Conservation (phyloP, 2,797 vertebrate species). For the Scleropages formosus region DNA sequence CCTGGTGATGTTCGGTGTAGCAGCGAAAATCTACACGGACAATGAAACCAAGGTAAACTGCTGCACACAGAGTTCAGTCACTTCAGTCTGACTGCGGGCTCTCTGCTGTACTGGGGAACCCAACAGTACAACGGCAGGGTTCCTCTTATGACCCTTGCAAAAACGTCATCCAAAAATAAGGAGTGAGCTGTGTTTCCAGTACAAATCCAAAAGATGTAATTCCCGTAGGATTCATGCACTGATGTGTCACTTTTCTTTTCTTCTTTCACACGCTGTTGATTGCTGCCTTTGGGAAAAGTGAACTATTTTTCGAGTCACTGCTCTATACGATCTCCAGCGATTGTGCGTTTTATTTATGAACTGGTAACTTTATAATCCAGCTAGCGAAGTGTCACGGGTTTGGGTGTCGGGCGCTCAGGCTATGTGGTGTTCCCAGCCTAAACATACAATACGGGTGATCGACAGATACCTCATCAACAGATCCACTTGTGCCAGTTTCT, state of each 20-base stretch:
- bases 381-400: constrained; percentile 35
- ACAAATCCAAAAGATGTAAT: too few species aligned
- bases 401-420: constrained; percentile 40
- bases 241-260: too few species aligned
- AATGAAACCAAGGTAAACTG: constrained; percentile 60
- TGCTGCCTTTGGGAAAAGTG: background rate
- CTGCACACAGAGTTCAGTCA: background rate
- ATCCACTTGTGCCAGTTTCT: too few species aligned
- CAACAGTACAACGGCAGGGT: too few species aligned
- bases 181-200: too few species aligned
- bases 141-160: too few species aligned
- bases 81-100: too few species aligned
- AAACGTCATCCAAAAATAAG: too few species aligned
- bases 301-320: background rate
- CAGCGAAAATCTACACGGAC: constrained; percentile 70
- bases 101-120: too few species aligned
- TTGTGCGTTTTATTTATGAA: constrained; percentile 39
- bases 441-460: too few species aligned
- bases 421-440: constrained; percentile 16
- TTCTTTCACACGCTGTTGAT: too few species aligned
- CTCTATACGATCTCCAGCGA: background rate
- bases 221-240: background rate
- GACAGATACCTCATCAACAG: too few species aligned
- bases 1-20: constrained; percentile 64
- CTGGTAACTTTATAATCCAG: constrained; percentile 18